Conservation (phyloP, 2,888 invertebrate genomes). For the Ephialtes manifestator region DNA sequence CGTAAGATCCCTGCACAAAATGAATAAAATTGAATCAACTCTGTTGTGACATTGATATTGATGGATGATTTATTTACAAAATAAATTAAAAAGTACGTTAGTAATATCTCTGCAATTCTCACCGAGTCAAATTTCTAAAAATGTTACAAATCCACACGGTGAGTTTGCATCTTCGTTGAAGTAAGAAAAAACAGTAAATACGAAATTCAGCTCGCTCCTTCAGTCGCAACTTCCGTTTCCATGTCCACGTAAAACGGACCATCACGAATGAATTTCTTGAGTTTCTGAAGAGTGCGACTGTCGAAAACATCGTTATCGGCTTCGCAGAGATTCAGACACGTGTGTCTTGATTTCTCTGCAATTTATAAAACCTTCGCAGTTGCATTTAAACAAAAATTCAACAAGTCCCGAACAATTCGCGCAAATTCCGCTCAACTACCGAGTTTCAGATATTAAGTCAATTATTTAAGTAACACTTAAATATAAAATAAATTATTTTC, state of each 20-base stretch:
- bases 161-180: neutral
- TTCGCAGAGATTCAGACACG: constrained; percentile 81
- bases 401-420: too few relatives aligned
- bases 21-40: too few relatives aligned
- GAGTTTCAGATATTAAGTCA: too few relatives aligned
- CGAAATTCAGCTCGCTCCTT: constrained; percentile 84
- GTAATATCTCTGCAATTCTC: neutral
- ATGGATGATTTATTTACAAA: constrained; percentile 54
- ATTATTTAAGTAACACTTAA: too few relatives aligned
- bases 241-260: constrained; percentile 88
- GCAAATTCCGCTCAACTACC: too few relatives aligned
- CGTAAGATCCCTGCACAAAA: too few relatives aligned
- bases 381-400: too few relatives aligned
- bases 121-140: neutral
- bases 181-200: neutral
- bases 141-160: neutral
- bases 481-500: too few relatives aligned
- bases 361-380: too few relatives aligned
- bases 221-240: constrained; percentile 91
- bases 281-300: constrained; percentile 87
- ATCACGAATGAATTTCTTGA: constrained; percentile 88
- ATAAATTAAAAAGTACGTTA: constrained; percentile 4
- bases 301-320: constrained; percentile 88
- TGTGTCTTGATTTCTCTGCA: too few relatives aligned
- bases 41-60: neutral